Evolutionary conservation across 1,140 invertebrate species (phyloP), one percentile per base, ranked within the genome.

Genomic region (Drosophila kanapiae): DNA sequence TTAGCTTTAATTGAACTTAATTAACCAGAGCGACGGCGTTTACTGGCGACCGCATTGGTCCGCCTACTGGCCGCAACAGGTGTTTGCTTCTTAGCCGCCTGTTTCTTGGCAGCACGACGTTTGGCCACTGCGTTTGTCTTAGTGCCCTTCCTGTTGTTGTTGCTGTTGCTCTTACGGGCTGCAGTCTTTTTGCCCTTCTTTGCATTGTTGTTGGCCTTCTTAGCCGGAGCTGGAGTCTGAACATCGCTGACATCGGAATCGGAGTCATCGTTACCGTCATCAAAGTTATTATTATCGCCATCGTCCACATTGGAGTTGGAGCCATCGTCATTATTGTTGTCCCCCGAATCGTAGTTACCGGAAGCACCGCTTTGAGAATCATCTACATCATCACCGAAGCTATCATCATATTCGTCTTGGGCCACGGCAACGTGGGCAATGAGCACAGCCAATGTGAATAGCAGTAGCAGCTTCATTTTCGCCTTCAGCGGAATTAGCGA

Each of bases 391-490:
- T 6, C 49, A 0, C 9, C 7, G 10, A 27, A 16, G 1, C 1
- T 7, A 13, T 6, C 11, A 7, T 57, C 3, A 1, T 72, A 18
- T 1, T 29, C 0, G 0, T 13, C n/a, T 31, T 23, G 43, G 8
- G 33, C 57, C 62, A 69, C 38, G 7, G 18, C 33, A 31, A 54
- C 58, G 13, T 62, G 57, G 48, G 40, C 69, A 23, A 75, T 37
- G 13, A 63, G 18, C 11, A 75, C 31, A 14, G 71, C 13, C 58
- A 75, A 33, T 42, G 69, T n/a, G 27, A 75, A 23, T 10, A 75
- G 13, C 35, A 75, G 31, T 13, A 75, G 37, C 23, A 75, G 37
- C 38, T 54, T 75, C 71, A 75, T 75, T 42, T 75, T 75, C 48
- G 58, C 23, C 23, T 37, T 69, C 9, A 11, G 38, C 10, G 4